Evolutionary conservation across 2,888 invertebrate species (phyloP), one percentile per base, ranked within the genome.

Genomic region (Drosophila cracens): DNA sequence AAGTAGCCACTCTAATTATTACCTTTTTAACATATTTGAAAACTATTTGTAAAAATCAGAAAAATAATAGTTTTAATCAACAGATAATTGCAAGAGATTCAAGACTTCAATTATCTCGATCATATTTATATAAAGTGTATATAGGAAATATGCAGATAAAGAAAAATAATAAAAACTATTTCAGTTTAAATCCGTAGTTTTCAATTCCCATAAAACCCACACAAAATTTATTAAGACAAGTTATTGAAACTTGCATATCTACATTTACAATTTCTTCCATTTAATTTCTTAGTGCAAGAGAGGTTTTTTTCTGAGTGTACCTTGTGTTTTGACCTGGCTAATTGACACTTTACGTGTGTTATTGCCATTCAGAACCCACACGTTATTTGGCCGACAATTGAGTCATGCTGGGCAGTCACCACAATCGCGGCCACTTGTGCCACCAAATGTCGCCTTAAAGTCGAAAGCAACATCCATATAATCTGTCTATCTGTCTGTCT

Each of bases 361-460:
- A 64, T 69, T 73, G 51, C 48, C 51, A 13, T 53, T 16, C 13
- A 8, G 36, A 46, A 21, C 27, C 3, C 72, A 67, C 62, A 59
- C 52, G 65, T 53, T 54, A 51, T 56, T 56, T 49, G n/a, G 18
- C 21, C 38, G 25, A 29, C 60, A 54, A 58, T 46, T 77, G 76
- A 49, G 65, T 61, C 76, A 65, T 64, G 52, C 56, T 52, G 77
- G 46, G 52, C 63, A 63, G 67, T 61, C 68, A 70, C 62, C 81
- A 58, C 31, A 59, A 59, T 34, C 40, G 51, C 29, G 56, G 60
- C 62, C 86, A 82, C 71, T 83, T 89, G 89, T 87, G 83, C 4
- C 33, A 4, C 11, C 33, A 33, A 33, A 33, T 88, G 87, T 81
- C 81, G 36, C 77, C 77, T 77, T 81, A 81, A 81, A 78, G 76